Base-by-base conservation (phyloP, 2,113 vertebrate species). In the Gymnarchus niloticus region DNA sequence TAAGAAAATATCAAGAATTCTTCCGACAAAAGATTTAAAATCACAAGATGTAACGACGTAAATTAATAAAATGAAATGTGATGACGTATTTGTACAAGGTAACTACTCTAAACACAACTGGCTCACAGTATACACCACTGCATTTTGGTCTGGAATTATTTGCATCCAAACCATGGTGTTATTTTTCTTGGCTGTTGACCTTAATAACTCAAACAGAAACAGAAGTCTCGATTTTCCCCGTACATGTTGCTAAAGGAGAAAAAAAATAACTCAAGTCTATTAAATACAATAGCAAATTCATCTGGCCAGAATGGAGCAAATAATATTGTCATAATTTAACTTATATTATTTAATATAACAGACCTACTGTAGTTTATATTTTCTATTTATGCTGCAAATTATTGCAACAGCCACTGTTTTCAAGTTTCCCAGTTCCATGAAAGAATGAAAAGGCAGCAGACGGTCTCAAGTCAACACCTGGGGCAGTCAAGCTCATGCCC, bases 151-250 rank as follows among this genome's bases (percentile, higher is more conserved):
- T 54, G 28, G 61, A n/a, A 84, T 84, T 10, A 54, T 49, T 21
- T 46, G 65, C 41, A 85, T 54, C 21, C 46, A 33, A 25, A 81
- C 69, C 77, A 17, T 23, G 83, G 28, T 81, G 78, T 59, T 83
- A 77, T 87, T 87, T 86, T 8, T 83, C 61, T 52, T 86, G 78
- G 82, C 84, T 65, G 51, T 78, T 86, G 51, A 73, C n/a, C 17
- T 12, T 77, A 69, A 88, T 81, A 83, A 78, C 85, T 85, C 84
- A 65, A 59, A 57, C 76, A 61, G 25, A 85, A 49, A 84, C 56
- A 80, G 25, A 87, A 85, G 49, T 84, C 25, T 83, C 41, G 49
- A 48, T 61, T 81, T 84, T 77, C 65, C 80, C 65, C 21, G 21
- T 76, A 52, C 23, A 78, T 69, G 14, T 33, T 51, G 33, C 83